These are phyloP conservation scores for Tichodroma muraria DNA, from an alignment of 2,113 vertebrate genomes.

Conservation along the genomic window DNA sequence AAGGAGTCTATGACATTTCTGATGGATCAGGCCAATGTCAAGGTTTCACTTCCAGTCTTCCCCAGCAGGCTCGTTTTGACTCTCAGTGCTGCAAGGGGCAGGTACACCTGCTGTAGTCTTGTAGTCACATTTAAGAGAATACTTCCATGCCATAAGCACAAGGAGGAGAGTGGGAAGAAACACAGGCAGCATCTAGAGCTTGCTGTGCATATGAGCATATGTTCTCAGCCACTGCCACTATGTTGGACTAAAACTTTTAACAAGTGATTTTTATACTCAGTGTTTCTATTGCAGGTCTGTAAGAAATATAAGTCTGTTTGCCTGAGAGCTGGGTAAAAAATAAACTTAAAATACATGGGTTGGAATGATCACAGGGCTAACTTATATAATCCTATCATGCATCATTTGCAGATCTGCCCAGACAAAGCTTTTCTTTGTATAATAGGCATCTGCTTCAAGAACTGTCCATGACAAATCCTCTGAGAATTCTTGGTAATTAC, in stretches of 20 bases:
- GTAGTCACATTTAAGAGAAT: not conserved
- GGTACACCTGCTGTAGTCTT: not conserved
- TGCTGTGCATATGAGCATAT: not conserved
- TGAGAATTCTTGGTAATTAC: not conserved
- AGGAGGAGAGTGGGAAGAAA: not conserved
- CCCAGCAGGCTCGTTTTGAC: not conserved
- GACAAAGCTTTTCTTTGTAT: not conserved
- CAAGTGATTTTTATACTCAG: not conserved
- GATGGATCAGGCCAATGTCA: not conserved
- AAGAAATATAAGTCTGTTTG: not conserved
- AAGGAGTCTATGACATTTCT: not conserved
- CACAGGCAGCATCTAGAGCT: not conserved
- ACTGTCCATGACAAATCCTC: not conserved
- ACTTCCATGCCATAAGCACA: not conserved
- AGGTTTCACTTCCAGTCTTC: not conserved
- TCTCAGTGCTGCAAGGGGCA: not conserved
- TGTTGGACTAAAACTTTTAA: not conserved
- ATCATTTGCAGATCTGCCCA: not conserved
- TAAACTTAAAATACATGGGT: not conserved
- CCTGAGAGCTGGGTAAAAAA: not conserved
- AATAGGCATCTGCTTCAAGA: not conserved
- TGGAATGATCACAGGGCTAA: not conserved
- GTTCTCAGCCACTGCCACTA: not conserved
- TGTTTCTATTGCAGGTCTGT: not conserved
- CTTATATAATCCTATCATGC: not conserved